These are phyloP conservation scores for Drosophila melanogaster DNA, from an alignment of 1,140 invertebrate species.

Conservation along the genomic window DNA sequence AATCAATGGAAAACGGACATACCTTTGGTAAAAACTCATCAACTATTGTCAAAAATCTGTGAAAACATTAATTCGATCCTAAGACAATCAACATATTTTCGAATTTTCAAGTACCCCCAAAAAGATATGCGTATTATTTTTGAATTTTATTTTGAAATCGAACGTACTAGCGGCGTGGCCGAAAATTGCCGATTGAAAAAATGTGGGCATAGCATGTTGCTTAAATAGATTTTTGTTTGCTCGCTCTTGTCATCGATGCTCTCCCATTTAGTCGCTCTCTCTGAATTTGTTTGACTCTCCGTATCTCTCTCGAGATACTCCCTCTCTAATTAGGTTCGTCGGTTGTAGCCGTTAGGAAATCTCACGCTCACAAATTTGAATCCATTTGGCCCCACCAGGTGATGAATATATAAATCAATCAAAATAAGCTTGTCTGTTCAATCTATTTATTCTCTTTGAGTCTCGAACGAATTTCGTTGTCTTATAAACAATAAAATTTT, in stretches of 20 bases:
- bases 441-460: not conserved
- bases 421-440: not conserved
- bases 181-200: conserved; percentile 8
- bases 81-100: not conserved
- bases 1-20: not conserved
- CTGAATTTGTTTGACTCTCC: not conserved
- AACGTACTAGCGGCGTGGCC: conserved; percentile 6
- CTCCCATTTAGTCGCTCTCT: conserved; percentile 12
- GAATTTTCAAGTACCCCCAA: conserved; percentile 2
- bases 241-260: not conserved
- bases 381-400: conserved; percentile 4
- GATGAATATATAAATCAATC: conserved; percentile 3
- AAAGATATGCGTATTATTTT: conserved; percentile 10
- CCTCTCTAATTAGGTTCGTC: not conserved
- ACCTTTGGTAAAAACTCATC: conserved; percentile 5
- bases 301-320: not conserved
- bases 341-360: not conserved
- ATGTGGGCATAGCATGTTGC: conserved; percentile 35
- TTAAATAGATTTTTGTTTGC: conserved; percentile 25
- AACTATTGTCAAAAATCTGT: not conserved
- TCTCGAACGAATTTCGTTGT: not conserved
- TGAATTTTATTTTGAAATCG: not conserved
- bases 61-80: conserved; percentile 1
- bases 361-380: not conserved
- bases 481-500: no score